Base-by-base conservation (phyloP, 2,888 invertebrate species). In the Ypsolopha sequella region DNA sequence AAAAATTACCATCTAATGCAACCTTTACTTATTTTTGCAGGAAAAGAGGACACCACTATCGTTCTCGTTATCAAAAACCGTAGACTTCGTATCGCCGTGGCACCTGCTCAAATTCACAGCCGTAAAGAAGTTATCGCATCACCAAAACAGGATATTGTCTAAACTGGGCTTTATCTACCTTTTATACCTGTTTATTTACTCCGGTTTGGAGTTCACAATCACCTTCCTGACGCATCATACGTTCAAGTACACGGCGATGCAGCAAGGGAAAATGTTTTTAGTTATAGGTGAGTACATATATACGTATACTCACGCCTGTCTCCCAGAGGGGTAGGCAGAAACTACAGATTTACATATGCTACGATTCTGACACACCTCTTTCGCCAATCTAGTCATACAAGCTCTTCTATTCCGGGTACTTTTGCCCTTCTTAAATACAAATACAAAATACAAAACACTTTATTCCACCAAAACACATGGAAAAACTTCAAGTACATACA, bases 211-310 rank as follows among this genome's bases (percentile, higher is more conserved):
- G 80, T 99, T 98, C 73, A 99, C 99, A 0, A 87, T 99, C 38
- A 97, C 98, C 51, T 99, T 99, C 86, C 88, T 99, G 48, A 97
- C 97, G 51, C 98, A 98, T 84, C 93, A 96, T 65, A 90, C 93
- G 41, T 98, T 98, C 74, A 89, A 92, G 50, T 98, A 95, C 73
- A 93, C 92, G 52, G 95, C 97, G 46, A 95, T 97, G 93, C 95
- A 98, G 76, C 99, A 99, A 81, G 99, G 99, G 6, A 95, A 94
- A 89, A 97, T 99, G 96, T 99, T 98, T 76, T 90, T 98, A 63
- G 93, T 93, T 52, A 95, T 97, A 65, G 99, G 98, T 79, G 73
- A 79, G 72, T 71, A n/a, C n/a, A n/a, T n/a, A n/a, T n/a, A n/a
- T n/a, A n/a, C n/a, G n/a, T n/a, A n/a, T n/a, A n/a, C n/a, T n/a